Conservation (phyloP, 2,113 vertebrate species). For the Ariopsis seemanni region DNA sequence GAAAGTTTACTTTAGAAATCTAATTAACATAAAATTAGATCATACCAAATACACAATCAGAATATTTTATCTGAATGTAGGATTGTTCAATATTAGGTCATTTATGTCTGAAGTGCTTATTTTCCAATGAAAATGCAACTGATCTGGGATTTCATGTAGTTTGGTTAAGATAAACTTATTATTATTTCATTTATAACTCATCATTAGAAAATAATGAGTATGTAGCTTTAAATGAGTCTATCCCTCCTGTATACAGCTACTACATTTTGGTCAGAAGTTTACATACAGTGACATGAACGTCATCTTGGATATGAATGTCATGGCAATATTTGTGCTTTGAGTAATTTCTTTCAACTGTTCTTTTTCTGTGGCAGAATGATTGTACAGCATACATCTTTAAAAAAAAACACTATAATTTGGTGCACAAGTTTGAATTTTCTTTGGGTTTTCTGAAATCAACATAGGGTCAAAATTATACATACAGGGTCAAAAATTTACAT, state of each 20-base stretch:
- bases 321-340: no score
- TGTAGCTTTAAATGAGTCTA: background rate
- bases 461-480: no score
- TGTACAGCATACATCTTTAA: no score
- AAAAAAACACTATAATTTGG: no score
- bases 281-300: no score
- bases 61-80: background rate
- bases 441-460: no score
- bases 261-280: background rate
- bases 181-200: no score
- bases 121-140: background rate
- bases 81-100: background rate
- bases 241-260: background rate
- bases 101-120: constrained; percentile 6
- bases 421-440: no score
- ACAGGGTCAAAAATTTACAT: no score
- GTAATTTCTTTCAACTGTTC: no score
- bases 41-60: background rate
- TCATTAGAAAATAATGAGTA: background rate
- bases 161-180: background rate
- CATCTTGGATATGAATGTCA: no score
- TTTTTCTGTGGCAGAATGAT: no score
- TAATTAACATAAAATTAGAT: constrained; percentile 5
- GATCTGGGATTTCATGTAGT: background rate
- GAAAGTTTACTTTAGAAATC: background rate